Percentiles rank a stretch among this genome's conserved stretches.
phyloP scores from a whole-genome alignment of 2,797 vertebrate species.

The Meriones psammophilus region DNA sequence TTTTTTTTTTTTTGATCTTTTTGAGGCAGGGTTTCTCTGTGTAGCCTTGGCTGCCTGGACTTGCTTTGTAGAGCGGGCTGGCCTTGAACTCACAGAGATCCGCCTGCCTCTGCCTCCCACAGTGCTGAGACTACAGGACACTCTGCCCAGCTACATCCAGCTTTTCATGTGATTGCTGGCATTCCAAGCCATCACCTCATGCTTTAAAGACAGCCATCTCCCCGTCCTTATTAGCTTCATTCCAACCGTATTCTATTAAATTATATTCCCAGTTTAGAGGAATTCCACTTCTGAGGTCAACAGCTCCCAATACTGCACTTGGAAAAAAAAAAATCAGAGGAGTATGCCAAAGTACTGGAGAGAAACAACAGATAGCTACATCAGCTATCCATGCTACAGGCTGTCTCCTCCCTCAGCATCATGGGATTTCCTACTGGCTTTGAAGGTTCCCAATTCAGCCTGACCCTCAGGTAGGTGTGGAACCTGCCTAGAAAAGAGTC shows the following conservation, averaged over 20 bases:
- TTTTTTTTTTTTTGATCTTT: no score
- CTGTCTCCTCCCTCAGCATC: not conserved
- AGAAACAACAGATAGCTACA: not conserved
- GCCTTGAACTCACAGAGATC: not conserved
- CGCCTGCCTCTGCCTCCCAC: not conserved
- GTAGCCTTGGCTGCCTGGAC: no score
- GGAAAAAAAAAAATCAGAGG: not conserved
- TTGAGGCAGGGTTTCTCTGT: no score
- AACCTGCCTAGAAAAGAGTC: slow-evolving; percentile 23
- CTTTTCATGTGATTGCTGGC: not conserved
- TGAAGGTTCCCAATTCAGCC: not conserved
- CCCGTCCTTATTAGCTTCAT: not conserved
- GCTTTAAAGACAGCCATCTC: not conserved
- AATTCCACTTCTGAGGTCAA: not conserved
- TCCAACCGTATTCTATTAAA: not conserved
- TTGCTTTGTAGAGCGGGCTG: no score
- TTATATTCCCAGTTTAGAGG: accelerated
- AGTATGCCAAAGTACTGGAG: not conserved
- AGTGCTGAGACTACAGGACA: not conserved
- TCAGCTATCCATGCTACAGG: no score
- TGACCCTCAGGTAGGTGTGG: not conserved
- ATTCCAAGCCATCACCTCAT: not conserved
- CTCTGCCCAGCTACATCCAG: not conserved
- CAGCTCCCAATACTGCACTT: not conserved
- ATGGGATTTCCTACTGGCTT: not conserved